Percentiles rank a stretch among this genome's conserved stretches.
Evolutionary conservation across 2,113 vertebrate species (phyloP).

Genomic region (Reinhardtius hippoglossoides): DNA sequence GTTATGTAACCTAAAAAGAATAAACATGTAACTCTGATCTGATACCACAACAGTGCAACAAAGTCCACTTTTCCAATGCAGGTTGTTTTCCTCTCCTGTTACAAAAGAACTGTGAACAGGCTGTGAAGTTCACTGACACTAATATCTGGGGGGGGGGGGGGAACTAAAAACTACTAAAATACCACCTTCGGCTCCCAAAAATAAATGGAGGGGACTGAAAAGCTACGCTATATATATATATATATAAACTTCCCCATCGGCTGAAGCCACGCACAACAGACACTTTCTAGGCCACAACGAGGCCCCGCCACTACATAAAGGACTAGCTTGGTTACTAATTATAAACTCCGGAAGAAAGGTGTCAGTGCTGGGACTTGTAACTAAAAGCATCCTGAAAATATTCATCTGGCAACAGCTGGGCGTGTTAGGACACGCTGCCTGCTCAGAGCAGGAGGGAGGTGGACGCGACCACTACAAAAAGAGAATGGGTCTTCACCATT

Average conservation of each 20-base stretch:
- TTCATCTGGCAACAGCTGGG: conserved; percentile 67
- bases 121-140: conserved; percentile 30
- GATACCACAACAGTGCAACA: neutral
- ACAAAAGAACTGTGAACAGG: conserved; percentile 22
- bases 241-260: conserved; percentile 33
- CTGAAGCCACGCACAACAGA: conserved; percentile 56
- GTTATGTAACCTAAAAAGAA: neutral
- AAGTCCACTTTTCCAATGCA: conserved; percentile 7
- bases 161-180: conserved; percentile 61
- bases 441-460: conserved; percentile 13
- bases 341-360: conserved; percentile 76
- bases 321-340: conserved; percentile 71
- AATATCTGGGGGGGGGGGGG: conserved; percentile 58
- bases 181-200: conserved; percentile 63
- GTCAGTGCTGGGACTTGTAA: conserved; percentile 75
- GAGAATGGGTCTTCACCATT: neutral
- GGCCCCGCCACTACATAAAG: conserved; percentile 52
- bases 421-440: conserved; percentile 49
- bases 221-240: conserved; percentile 48
- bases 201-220: conserved; percentile 60
- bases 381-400: conserved; percentile 72
- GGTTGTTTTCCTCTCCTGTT: neutral
- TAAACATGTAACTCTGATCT: neutral
- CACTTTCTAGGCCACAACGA: conserved; percentile 75
- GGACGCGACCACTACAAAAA: conserved; percentile 23